Evolutionary conservation across 2,888 invertebrate species (phyloP).

Genomic region (Pteria penguin): DNA sequence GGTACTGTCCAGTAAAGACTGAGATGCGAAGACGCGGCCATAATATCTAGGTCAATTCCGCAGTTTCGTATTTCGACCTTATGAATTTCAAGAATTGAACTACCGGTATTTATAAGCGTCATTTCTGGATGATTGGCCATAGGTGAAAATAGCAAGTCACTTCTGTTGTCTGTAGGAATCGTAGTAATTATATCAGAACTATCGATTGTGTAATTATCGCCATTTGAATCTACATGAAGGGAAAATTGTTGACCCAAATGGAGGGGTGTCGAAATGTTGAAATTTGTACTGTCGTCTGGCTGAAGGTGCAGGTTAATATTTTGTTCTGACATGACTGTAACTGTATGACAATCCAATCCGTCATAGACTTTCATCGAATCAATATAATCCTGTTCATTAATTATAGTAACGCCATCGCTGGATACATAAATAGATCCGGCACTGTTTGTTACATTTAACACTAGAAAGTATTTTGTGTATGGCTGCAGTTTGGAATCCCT

Average conservation of each 20-base stretch:
- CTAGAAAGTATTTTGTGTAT: constrained; percentile 11
- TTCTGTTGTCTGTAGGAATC: not conserved
- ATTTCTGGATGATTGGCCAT: not conserved
- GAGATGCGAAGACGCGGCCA: not conserved
- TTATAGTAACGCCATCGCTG: constrained; percentile 37
- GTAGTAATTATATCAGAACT: not conserved
- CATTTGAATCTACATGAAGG: not conserved
- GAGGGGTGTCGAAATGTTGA: not conserved
- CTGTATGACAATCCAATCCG: constrained; percentile 17
- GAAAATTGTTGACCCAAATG: not conserved
- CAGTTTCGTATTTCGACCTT: not conserved
- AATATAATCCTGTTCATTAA: constrained; percentile 12
- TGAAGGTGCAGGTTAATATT: not conserved
- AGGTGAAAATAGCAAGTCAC: not conserved
- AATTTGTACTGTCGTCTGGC: not conserved
- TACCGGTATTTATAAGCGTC: not conserved
- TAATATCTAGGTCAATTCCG: not conserved
- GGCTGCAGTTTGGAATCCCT: not conserved
- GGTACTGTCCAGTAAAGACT: not conserved
- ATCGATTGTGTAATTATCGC: not conserved
- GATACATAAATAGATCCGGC: constrained; percentile 23
- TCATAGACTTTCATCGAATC: constrained; percentile 5
- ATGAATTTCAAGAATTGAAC: not conserved
- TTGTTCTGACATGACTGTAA: not conserved
- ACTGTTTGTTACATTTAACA: constrained; percentile 17